Conservation (phyloP, 2,888 invertebrate genomes). For the Geophilus truncorum region DNA sequence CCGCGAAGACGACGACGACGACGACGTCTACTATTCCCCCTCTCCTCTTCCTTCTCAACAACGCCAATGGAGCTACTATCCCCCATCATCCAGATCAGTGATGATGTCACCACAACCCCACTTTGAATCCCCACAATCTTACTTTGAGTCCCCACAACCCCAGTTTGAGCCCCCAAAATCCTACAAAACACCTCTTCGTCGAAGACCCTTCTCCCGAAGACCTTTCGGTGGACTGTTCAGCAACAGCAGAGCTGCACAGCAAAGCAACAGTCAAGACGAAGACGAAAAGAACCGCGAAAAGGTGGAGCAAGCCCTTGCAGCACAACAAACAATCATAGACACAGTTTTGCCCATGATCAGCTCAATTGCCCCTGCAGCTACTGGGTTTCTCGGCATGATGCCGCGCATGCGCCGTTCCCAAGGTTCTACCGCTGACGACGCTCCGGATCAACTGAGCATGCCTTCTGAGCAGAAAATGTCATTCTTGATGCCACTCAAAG, state of each 20-base stretch:
- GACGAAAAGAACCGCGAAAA: constrained; percentile 14
- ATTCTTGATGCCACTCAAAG: neutral
- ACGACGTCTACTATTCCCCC: neutral
- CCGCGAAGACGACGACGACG: neutral
- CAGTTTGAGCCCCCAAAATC: neutral
- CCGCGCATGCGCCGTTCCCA: constrained; percentile 28
- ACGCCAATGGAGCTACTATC: neutral
- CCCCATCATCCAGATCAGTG: neutral
- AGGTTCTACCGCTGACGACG: neutral
- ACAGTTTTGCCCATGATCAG: neutral
- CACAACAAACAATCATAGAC: neutral
- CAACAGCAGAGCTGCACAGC: neutral
- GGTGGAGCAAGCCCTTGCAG: neutral
- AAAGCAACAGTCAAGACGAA: neutral
- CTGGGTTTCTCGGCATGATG: neutral
- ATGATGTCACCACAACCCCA: neutral
- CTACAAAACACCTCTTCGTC: neutral
- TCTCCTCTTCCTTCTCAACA: neutral
- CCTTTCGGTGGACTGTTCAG: neutral
- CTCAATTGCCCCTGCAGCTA: neutral
- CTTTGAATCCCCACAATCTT: neutral
- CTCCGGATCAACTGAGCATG: constrained; percentile 25
- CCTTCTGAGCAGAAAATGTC: neutral
- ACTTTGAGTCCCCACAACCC: neutral
- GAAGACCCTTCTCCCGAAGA: neutral